Percentiles rank a stretch among this genome's conserved stretches.
phyloP scores from a whole-genome alignment of 2,797 vertebrate species.

The Hoplostethus mediterraneus region DNA sequence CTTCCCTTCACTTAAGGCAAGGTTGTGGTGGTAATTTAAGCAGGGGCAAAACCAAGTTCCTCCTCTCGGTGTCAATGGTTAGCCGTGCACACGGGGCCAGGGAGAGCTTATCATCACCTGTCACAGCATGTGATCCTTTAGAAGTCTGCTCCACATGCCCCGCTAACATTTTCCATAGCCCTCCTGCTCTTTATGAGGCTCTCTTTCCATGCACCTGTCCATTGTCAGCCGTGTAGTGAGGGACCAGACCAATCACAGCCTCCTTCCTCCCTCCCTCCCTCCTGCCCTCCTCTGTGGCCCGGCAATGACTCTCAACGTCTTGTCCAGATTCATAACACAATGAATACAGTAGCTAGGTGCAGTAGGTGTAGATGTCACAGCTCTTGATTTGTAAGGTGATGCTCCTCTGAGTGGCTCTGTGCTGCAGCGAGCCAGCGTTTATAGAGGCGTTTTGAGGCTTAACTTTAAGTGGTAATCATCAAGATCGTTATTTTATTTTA shows the following conservation, averaged over 20 bases:
- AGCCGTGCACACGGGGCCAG: slow-evolving; percentile 13
- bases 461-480: no score
- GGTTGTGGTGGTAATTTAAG: background rate
- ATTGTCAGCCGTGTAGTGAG: slow-evolving; percentile 8
- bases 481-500: no score
- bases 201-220: slow-evolving; percentile 40
- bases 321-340: background rate
- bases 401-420: background rate
- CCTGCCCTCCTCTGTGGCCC: background rate
- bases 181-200: slow-evolving; percentile 28
- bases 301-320: background rate
- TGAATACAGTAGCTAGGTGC: background rate
- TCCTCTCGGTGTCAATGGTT: slow-evolving; percentile 18
- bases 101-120: slow-evolving; percentile 44
- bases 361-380: background rate
- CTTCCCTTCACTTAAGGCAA: background rate
- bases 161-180: slow-evolving; percentile 38
- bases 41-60: background rate
- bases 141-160: slow-evolving; percentile 14
- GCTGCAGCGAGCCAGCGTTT: no score
- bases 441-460: background rate
- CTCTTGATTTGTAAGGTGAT: background rate
- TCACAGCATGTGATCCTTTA: slow-evolving; percentile 45
- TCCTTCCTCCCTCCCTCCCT: slow-evolving; percentile 14
- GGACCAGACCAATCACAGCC: slow-evolving; percentile 6